A percentile compares a stretch with the other conserved stretches of the same genome.
Evolutionary conservation across 1,140 invertebrate species (phyloP).

Genomic region (Scaptomyza montana): DNA sequence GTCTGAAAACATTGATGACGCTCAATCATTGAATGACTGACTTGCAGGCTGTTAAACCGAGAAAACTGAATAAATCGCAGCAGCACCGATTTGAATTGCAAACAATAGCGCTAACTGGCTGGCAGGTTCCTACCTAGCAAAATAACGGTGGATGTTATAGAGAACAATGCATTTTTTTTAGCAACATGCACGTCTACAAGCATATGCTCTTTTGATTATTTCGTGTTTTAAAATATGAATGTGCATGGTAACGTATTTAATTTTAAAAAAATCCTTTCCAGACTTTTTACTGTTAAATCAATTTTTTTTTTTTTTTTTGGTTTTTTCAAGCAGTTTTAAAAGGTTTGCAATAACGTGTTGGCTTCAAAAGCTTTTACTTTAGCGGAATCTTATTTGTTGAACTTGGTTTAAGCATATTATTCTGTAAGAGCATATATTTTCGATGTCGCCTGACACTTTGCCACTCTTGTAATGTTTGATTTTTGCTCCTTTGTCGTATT

Average conservation of each 20-base stretch:
- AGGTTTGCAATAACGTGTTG: too few species aligned
- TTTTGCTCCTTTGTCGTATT: constrained; percentile 52
- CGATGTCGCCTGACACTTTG: constrained; percentile 8
- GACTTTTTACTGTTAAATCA: too few species aligned
- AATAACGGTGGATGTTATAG: background rate
- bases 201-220: background rate
- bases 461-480: constrained; percentile 19
- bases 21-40: constrained; percentile 63
- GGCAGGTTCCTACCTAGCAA: constrained; percentile 6
- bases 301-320: too few species aligned
- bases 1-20: constrained; percentile 57
- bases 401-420: background rate
- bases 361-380: too few species aligned
- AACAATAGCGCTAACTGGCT: constrained; percentile 59
- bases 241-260: too few species aligned
- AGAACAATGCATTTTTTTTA: background rate
- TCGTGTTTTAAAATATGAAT: background rate
- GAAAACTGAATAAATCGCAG: constrained; percentile 49
- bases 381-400: background rate
- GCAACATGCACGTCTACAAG: background rate
- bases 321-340: too few species aligned
- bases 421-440: constrained; percentile 1
- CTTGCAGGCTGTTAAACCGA: constrained; percentile 61
- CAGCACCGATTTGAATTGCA: constrained; percentile 63
- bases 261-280: too few species aligned